Base-by-base conservation (phyloP, 2,888 invertebrate species). In the Caenorhabditis angaria region DNA sequence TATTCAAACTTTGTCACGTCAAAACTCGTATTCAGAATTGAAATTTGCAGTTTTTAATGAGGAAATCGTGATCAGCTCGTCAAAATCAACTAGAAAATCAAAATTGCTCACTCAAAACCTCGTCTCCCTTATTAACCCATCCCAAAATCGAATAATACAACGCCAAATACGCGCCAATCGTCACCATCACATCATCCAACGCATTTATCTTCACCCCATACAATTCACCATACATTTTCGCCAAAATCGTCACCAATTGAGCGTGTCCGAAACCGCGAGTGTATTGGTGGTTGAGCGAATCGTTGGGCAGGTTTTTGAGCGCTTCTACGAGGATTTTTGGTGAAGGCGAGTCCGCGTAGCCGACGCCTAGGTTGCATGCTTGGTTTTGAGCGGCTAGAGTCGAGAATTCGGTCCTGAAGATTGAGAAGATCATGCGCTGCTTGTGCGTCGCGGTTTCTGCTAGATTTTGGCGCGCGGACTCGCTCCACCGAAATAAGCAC, bases 161-260 rank as follows among this genome's bases (percentile, higher is more conserved):
- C 0, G 96, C 94, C 88, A 96, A 95, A 87, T 97, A 99, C 1
- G 97, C 99, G 6, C 99, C 99, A 47, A 91, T 90, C 0, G 95
- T 94, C 1, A 97, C 92, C 41, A 97, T 87, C 12, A 81, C 91
- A 88, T 99, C 95, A 68, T 91, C 93, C 78, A 92, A 90, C 0
- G 94, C 92, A 89, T 97, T 92, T n/a, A 99, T 91, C 64, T 92
- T 89, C 59, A 92, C 91, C 1, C 91, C 91, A 58, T 94, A 88
- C 22, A 95, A 88, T 56, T 92, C 91, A 0, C 94, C 93, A 88
- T 95, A 99, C 2, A 97, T 89, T 87, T 93, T 93, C 0, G 93
- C 90, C 35, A 99, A 87, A 0, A 92, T 93, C 81, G 93, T 92
- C 0, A 97, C 93, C 66, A 99, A 90, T 76, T 94, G 91, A 0